phyloP scores from a whole-genome alignment of 2,888 invertebrate genomes.

The Invenusta paracnida region DNA sequence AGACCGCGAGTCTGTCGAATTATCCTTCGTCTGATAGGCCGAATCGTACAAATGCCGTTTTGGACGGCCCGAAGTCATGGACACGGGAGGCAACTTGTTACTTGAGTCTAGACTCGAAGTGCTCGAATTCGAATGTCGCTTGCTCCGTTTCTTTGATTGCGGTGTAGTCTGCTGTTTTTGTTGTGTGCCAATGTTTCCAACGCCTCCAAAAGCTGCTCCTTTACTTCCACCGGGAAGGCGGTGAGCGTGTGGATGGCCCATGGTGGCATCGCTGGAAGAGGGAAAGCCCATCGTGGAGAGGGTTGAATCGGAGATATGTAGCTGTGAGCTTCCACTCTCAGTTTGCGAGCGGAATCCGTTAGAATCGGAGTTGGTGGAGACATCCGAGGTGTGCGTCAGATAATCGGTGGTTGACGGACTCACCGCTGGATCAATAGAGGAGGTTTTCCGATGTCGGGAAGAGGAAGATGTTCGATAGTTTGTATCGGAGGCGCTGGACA shows the following conservation, averaged over 20 bases:
- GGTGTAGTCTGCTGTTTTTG: too few species aligned
- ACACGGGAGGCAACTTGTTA: not conserved
- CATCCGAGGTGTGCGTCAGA: not conserved
- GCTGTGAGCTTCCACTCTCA: not conserved
- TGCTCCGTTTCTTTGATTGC: not conserved
- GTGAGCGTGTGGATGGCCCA: not conserved
- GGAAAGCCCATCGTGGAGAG: not conserved
- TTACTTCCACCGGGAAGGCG: not conserved
- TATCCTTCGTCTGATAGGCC: not conserved
- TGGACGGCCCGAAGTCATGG: not conserved
- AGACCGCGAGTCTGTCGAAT: not conserved
- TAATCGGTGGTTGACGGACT: not conserved
- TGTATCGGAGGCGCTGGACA: not conserved
- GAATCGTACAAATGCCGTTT: not conserved
- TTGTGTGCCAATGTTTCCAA: too few species aligned
- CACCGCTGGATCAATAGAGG: not conserved
- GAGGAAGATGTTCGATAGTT: too few species aligned
- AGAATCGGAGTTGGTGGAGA: not conserved
- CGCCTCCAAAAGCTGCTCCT: too few species aligned
- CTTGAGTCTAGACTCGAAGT: not conserved
- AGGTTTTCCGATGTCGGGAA: not conserved
- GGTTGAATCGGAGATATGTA: not conserved
- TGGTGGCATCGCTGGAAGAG: not conserved
- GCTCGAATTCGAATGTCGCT: not conserved
- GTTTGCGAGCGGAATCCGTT: not conserved